phyloP scores from a whole-genome alignment of 2,113 vertebrate species.

The Megalops atlanticus region DNA sequence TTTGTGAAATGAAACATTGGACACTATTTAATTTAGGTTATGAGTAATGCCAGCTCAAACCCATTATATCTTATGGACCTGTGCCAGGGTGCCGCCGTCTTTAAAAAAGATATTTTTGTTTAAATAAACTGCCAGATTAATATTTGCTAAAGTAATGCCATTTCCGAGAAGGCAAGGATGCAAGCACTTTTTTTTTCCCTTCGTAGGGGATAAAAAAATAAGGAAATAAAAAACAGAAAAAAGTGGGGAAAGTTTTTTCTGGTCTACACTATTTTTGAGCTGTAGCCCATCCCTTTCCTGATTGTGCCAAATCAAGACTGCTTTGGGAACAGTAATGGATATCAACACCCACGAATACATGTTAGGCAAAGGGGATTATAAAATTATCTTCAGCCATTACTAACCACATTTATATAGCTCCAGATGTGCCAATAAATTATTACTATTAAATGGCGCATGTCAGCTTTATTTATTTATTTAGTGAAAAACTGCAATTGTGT shows the following conservation, averaged over 20 bases:
- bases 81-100: conserved; percentile 24
- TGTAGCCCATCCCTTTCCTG: neutral
- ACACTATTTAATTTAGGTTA: conserved; percentile 47
- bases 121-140: conserved; percentile 31
- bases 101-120: conserved; percentile 25
- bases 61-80: conserved; percentile 36
- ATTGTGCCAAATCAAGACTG: neutral
- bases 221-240: conserved; percentile 21
- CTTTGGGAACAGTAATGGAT: neutral
- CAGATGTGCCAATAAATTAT: conserved; percentile 5
- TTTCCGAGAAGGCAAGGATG: conserved; percentile 3
- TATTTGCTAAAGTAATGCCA: conserved; percentile 33
- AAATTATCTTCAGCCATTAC: conserved; percentile 7
- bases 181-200: conserved; percentile 18
- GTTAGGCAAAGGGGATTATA: conserved; percentile 7
- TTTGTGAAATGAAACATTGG: conserved; percentile 50
- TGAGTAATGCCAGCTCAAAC: conserved; percentile 40
- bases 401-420: neutral
- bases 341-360: neutral
- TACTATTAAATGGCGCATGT: conserved; percentile 2
- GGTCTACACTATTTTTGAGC: neutral
- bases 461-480: neutral
- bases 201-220: conserved; percentile 37
- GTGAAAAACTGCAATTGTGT: too few species aligned
- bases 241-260: conserved; percentile 13